phyloP scores from a whole-genome alignment of 2,888 invertebrate species.

The Buathra laborator region DNA sequence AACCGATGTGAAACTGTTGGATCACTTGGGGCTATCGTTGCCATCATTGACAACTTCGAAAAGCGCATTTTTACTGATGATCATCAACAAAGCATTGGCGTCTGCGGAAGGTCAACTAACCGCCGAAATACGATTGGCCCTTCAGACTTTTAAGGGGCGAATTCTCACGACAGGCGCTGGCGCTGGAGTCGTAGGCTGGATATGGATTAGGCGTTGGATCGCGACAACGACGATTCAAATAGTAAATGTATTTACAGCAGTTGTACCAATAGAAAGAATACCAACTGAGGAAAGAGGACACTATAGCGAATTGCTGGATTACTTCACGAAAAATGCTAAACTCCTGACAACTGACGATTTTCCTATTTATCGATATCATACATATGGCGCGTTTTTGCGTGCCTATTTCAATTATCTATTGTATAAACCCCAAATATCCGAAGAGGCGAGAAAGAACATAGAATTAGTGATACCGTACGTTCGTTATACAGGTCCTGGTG shows the following conservation, averaged over 20 bases:
- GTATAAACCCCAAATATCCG: slow-evolving; percentile 35
- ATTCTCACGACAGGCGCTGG: slow-evolving; percentile 44
- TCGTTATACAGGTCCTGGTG: slow-evolving; percentile 48
- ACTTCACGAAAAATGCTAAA: slow-evolving; percentile 65
- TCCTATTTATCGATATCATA: slow-evolving; percentile 60
- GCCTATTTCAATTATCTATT: slow-evolving; percentile 60
- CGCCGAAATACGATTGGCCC: slow-evolving; percentile 11
- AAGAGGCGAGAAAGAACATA: slow-evolving; percentile 45
- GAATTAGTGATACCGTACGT: slow-evolving; percentile 51
- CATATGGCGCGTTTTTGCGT: slow-evolving; percentile 67
- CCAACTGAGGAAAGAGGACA: slow-evolving; percentile 57
- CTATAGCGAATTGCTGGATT: slow-evolving; percentile 68
- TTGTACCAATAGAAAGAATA: slow-evolving; percentile 59
- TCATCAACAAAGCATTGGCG: slow-evolving; percentile 62
- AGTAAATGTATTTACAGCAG: slow-evolving; percentile 10
- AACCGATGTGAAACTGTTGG: slow-evolving; percentile 50
- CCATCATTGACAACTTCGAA: slow-evolving; percentile 58
- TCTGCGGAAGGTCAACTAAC: slow-evolving; percentile 28
- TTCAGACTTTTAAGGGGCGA: slow-evolving; percentile 63
- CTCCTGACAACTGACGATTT: slow-evolving; percentile 67
- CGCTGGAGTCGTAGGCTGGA: slow-evolving; percentile 52
- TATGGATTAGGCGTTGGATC: slow-evolving; percentile 35
- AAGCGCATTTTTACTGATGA: slow-evolving; percentile 58
- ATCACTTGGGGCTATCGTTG: slow-evolving; percentile 50
- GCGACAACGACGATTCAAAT: slow-evolving; percentile 2